Conservation (phyloP, 2,888 invertebrate species). For the Stegana nigrithorax region DNA sequence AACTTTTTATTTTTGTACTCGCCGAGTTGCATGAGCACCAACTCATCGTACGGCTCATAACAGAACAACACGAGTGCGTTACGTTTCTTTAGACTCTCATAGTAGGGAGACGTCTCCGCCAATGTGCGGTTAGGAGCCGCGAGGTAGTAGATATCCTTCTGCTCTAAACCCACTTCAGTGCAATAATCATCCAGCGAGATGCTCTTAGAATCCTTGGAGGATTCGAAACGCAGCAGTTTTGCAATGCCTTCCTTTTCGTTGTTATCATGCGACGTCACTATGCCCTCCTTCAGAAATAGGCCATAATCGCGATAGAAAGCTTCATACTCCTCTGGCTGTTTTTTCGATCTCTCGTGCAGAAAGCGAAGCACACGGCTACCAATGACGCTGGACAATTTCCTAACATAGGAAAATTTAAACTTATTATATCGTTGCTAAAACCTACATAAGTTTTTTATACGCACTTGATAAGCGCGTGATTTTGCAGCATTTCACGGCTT, state of each 20-base stretch:
- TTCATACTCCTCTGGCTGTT: constrained; percentile 83
- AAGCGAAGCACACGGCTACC: constrained; percentile 87
- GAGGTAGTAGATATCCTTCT: constrained; percentile 90
- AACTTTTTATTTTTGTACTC: constrained; percentile 79
- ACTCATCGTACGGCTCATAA: constrained; percentile 96
- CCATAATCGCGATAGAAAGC: constrained; percentile 93
- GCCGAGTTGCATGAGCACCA: constrained; percentile 89
- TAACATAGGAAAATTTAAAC: constrained; percentile 64
- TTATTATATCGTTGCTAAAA: not conserved
- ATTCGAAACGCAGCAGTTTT: constrained; percentile 91
- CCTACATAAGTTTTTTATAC: not conserved
- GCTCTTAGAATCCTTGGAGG: constrained; percentile 80
- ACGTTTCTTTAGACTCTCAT: constrained; percentile 88
- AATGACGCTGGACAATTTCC: constrained; percentile 85
- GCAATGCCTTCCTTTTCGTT: constrained; percentile 90
- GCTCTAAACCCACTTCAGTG: constrained; percentile 74
- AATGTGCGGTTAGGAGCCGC: constrained; percentile 93
- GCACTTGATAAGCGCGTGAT: constrained; percentile 85
- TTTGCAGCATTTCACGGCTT: constrained; percentile 94
- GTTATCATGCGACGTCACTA: constrained; percentile 85
- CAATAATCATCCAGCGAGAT: constrained; percentile 87
- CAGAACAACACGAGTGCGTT: constrained; percentile 94
- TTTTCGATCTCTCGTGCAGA: constrained; percentile 85
- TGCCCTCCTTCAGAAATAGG: constrained; percentile 94
- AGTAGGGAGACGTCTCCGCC: constrained; percentile 95